Evolutionary conservation across 2,113 vertebrate genomes (phyloP), one percentile per base, ranked within the genome.

Genomic region (Menura novaehollandiae): DNA sequence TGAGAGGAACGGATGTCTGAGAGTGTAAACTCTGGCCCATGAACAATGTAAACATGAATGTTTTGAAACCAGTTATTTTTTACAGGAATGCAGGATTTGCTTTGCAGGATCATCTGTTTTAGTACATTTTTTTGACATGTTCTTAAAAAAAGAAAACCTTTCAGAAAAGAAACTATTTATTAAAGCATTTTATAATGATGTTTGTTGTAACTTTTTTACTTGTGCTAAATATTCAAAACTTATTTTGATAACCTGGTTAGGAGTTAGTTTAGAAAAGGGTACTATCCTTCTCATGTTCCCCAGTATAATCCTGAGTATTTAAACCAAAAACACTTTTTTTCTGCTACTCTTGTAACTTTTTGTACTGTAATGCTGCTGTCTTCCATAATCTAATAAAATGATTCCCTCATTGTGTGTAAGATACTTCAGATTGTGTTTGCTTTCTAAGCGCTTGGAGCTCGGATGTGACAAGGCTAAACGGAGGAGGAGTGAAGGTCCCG

Each of bases 151-250:
- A 89, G 95, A 72, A 60, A 90, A 88, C n/a, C 95, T 97, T 98
- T 98, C 95, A 93, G 95, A 97, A 96, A 98, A 97, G 92, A 98
- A 98, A 98, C 96, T 98, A 99, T 99, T 99, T 99, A 99, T 99
- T 99, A 99, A 99, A 99, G 97, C 98, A 98, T 98, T 99, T 99
- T 98, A 99, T 99, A 99, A 98, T 97, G 97, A 98, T 85, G 96
- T 89, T 97, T 95, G 92, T 97, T 97, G 97, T 97, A 95, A 95
- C 94, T 97, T 97, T 97, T 97, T 96, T 96, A 92, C 94, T 97
- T 95, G 93, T 94, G 94, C 94, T 97, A 71, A 97, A 96, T 96
- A 96, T 79, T 96, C 96, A 94, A 87, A 93, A 96, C 88, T 97
- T 96, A 97, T 97, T 97, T 96, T 96, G 94, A 94, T 97, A 97